A percentile compares a stretch with the other conserved stretches of the same genome.
phyloP scores from a whole-genome alignment of 2,113 vertebrate species.

The Tupaia tana region DNA sequence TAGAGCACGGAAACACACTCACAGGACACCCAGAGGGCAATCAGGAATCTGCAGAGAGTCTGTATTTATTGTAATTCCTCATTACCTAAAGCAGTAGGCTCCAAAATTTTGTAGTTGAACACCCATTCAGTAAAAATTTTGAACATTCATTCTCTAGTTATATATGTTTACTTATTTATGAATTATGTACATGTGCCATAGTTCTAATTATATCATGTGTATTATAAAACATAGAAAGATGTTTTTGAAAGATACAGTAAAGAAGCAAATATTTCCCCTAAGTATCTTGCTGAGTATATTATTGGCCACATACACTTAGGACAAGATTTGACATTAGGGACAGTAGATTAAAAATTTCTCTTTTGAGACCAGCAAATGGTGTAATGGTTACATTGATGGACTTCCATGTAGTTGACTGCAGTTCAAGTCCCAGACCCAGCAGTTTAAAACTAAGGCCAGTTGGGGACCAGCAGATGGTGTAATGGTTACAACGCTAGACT shows the following conservation, averaged over 20 bases:
- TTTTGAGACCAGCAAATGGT: too few relatives aligned
- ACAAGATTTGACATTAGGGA: not conserved
- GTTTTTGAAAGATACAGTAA: constrained; percentile 38
- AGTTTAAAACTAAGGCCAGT: too few relatives aligned
- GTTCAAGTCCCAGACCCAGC: too few relatives aligned
- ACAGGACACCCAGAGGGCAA: not conserved
- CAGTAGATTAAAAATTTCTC: not conserved
- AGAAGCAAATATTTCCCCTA: constrained; percentile 3
- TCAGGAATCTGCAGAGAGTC: not conserved
- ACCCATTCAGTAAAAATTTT: constrained; percentile 41
- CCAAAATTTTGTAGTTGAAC: not conserved
- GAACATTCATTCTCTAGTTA: not conserved
- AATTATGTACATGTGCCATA: not conserved
- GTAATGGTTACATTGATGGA: too few relatives aligned
- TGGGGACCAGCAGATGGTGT: too few relatives aligned
- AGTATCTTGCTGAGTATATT: not conserved
- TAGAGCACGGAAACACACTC: not conserved
- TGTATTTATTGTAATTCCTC: not conserved
- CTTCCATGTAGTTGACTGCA: too few relatives aligned
- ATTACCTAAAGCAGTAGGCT: not conserved
- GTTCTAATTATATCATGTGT: constrained; percentile 24
- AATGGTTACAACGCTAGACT: too few relatives aligned
- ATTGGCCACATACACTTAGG: not conserved
- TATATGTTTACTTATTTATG: not conserved
- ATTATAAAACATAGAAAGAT: not conserved